These are phyloP conservation scores for Hemibagrus guttatus DNA, from an alignment of 2,797 vertebrate genomes.

Conservation along the genomic window DNA sequence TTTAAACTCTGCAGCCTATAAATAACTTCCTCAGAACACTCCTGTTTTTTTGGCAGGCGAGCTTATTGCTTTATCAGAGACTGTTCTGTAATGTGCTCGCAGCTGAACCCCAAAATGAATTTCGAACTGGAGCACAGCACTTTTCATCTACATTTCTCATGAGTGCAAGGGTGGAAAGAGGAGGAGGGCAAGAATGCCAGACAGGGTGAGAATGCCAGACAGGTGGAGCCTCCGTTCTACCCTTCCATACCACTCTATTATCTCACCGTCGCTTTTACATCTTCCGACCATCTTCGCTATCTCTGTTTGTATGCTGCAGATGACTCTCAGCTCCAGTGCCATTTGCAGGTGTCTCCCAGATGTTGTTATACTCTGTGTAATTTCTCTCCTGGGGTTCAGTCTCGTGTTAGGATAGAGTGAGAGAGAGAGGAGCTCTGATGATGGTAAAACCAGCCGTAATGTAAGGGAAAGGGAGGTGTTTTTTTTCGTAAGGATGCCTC, in stretches of 20 bases:
- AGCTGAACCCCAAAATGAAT: slow-evolving; percentile 42
- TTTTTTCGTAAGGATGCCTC: background rate
- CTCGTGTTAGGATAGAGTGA: slow-evolving; percentile 31
- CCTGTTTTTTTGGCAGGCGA: slow-evolving; percentile 1
- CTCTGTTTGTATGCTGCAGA: slow-evolving; percentile 32
- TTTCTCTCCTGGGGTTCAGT: slow-evolving; percentile 57
- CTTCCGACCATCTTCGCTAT: slow-evolving; percentile 31
- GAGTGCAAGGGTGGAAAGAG: slow-evolving; percentile 4
- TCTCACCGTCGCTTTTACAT: slow-evolving; percentile 47
- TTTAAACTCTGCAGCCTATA: slow-evolving; percentile 12
- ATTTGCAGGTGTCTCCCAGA: slow-evolving; percentile 73
- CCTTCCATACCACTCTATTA: slow-evolving; percentile 32
- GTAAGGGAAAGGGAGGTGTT: background rate
- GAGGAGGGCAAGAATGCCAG: slow-evolving; percentile 14
- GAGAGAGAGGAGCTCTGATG: slow-evolving; percentile 11
- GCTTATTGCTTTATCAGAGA: slow-evolving; percentile 13
- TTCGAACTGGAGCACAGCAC: slow-evolving; percentile 23
- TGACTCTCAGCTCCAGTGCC: slow-evolving; percentile 66
- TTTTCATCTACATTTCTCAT: slow-evolving; percentile 24
- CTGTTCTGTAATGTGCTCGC: slow-evolving; percentile 21
- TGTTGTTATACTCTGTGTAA: slow-evolving; percentile 63
- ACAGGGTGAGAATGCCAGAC: slow-evolving; percentile 8
- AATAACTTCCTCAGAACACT: slow-evolving; percentile 2
- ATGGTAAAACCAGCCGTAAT: slow-evolving; percentile 33
- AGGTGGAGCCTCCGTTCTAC: slow-evolving; percentile 37